Base-by-base conservation (phyloP, 2,888 invertebrate genomes). In the Bibio marci region DNA sequence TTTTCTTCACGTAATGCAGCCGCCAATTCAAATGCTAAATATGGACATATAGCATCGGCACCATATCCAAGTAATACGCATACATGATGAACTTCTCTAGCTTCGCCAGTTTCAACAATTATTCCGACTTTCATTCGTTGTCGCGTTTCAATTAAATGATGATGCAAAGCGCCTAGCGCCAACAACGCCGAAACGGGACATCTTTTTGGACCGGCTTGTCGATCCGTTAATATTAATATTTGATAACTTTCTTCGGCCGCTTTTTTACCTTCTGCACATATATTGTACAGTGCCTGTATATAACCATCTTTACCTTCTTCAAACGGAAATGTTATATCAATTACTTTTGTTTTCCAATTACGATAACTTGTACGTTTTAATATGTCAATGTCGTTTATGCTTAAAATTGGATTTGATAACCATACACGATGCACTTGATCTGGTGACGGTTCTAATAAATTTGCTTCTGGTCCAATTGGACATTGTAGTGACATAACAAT, bases 401-500 rank as follows among this genome's bases (percentile, higher is more conserved):
- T 94, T 41, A 98, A 66, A 44, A 98, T 85, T 2, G 98, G 98
- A 65, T 97, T 88, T 40, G 80, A 77, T 45, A 98, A 66, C 71
- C 94, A 90, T 52, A 98, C 68, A 15, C 97, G 76, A 58, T 90
- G 87, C 13, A 75, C 72, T 65, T 95, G 92, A 50, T 76, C 69
- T 0, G 85, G 76, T 53, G 78, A 80, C 7, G 97, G 95, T 53
- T 86, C 74, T 47, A 98, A 66, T 41, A 98, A 81, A 63, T 98
- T 98, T 4, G 82, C 81, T 52, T 90, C 91, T 0, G 98, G 98
- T 0, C 98, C 98, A 52, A 98, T 78, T 0, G 97, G 97, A 55
- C 95, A 95, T 45, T 88, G 79, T 59, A 98, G 67, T 0, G 95
- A 94, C 97, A 98, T 98, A 44, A 98, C 95, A 47, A 97, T 86